Evolutionary conservation across 1,140 invertebrate species (phyloP).

Genomic region (Anoplophora glabripennis): DNA sequence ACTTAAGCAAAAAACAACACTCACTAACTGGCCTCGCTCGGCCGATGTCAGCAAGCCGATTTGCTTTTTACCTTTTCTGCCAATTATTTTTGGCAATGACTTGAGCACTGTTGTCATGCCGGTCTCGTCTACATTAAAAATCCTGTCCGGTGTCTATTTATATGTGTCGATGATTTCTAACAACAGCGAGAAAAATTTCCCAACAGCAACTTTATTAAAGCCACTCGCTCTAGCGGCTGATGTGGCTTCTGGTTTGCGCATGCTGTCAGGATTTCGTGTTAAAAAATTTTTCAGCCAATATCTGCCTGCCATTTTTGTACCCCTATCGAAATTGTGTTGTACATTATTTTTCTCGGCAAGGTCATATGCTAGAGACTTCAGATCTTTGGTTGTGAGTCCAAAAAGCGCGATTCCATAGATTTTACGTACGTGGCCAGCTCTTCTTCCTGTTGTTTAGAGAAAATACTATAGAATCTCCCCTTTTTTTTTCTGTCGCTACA

Average conservation of each 20-base stretch:
- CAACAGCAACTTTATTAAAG: conserved; percentile 36
- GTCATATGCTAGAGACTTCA: no score
- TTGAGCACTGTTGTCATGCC: conserved; percentile 44
- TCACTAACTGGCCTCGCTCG: conserved; percentile 43
- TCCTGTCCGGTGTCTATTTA: conserved; percentile 32
- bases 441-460: no score
- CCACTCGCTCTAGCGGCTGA: conserved; percentile 35
- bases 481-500: no score
- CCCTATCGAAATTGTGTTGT: no score
- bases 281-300: conserved; percentile 40
- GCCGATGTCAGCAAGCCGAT: conserved; percentile 41
- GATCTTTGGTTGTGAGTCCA: no score
- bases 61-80: conserved; percentile 44
- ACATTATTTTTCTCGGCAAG: no score
- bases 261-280: conserved; percentile 35
- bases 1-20: conserved; percentile 44
- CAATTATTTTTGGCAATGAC: conserved; percentile 47
- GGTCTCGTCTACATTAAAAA: conserved; percentile 49
- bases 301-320: no score
- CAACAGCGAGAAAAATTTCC: conserved; percentile 25
- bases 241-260: conserved; percentile 37
- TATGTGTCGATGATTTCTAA: no score
- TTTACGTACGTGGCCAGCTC: no score
- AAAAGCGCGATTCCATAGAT: no score
- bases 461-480: no score